Conservation (phyloP, 2,113 vertebrate species). For the Protobothrops flavoviridis region DNA sequence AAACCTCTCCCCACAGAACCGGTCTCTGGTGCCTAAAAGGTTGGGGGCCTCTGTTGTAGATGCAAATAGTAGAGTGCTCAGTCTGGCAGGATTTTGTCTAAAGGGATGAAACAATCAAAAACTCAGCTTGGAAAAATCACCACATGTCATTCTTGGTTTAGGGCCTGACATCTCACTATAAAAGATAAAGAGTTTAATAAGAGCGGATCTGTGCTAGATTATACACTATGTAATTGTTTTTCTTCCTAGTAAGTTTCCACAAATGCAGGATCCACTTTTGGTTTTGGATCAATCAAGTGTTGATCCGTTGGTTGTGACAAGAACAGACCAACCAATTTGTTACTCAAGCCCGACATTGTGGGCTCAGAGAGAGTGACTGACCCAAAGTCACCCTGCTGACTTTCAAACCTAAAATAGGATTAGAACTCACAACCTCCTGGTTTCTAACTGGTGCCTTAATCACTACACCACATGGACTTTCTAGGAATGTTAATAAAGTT, state of each 20-base stretch:
- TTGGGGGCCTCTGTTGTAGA: neutral
- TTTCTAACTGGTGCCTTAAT: neutral
- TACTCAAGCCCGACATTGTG: neutral
- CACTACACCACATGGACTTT: neutral
- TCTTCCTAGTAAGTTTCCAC: neutral
- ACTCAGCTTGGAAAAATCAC: neutral
- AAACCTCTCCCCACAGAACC: no score
- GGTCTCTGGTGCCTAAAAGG: no score
- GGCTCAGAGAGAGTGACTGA: neutral
- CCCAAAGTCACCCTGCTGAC: neutral
- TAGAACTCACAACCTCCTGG: neutral
- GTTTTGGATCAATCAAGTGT: neutral
- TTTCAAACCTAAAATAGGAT: neutral
- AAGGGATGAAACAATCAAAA: neutral
- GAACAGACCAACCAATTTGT: neutral
- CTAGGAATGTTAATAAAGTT: neutral
- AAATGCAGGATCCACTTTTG: neutral
- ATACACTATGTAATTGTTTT: neutral
- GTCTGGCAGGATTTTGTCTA: neutral
- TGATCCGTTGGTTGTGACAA: neutral
- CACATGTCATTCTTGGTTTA: neutral
- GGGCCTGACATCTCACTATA: neutral
- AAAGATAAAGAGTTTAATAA: neutral
- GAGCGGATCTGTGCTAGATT: neutral
- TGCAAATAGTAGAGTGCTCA: neutral